Evolutionary conservation across 2,888 invertebrate genomes (phyloP), one percentile per base, ranked within the genome.

Genomic region (Clanis bilineata): DNA sequence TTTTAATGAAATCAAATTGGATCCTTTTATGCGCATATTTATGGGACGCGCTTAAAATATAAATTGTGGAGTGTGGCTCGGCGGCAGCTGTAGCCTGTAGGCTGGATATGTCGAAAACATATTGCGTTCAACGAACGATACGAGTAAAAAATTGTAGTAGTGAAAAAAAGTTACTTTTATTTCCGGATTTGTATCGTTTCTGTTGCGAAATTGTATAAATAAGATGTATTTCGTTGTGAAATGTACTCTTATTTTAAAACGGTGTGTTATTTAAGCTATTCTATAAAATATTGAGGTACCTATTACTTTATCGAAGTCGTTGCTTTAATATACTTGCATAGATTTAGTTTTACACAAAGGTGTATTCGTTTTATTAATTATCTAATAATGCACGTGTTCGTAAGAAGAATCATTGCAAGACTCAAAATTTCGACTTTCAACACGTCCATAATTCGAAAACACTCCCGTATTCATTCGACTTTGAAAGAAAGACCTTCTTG

Each of bases 11-110:
- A 83, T 81, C 82, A 88, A 86, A 88, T 80, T 66, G 72, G 82
- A 78, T 79, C 89, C 83, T 83, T 87, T 90, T 90, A 90, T 90
- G 90, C 87, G 88, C 91, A 91, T 91, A 90, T 86, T 87, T 85
- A 86, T 82, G 77, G 70, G 74, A 74, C 69, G 71, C 71, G 73
- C 78, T 72, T 72, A 76, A 76, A 77, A 74, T 73, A 74, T 74
- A 76, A 74, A 76, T 74, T 69, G 68, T 54, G 61, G 60, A 62
- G 72, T 68, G 63, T 63, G 58, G n/a, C n/a, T n/a, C n/a, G n/a
- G 67, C 68, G 63, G 58, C 76, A 71, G 73, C 71, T 74, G 73
- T 63, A 64, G 64, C 72, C 71, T 74, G 73, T 63, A 64, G 64
- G 67, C 62, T 32, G 66, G 63, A 65, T 63, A 66, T 67, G 74